A percentile compares a stretch with the other conserved stretches of the same genome.
These are phyloP conservation scores for Meloidogyne floridensis DNA, from an alignment of 1,140 invertebrate genomes.

Conservation along the genomic window DNA sequence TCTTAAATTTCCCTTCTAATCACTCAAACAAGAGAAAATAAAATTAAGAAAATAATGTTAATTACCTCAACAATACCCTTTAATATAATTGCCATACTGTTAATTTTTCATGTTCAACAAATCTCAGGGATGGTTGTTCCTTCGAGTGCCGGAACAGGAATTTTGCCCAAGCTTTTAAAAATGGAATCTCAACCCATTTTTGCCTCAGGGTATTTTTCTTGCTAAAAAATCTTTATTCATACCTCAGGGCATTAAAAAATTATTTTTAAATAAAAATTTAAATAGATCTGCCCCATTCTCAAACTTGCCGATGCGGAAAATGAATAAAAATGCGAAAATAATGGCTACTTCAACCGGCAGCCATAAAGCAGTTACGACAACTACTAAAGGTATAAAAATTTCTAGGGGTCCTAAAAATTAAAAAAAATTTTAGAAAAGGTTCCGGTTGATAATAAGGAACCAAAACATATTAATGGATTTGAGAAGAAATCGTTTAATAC, in stretches of 20 bases:
- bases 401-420: not conserved
- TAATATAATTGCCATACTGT: not conserved
- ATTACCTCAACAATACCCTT: conserved; percentile 4
- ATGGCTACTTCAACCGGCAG: not conserved
- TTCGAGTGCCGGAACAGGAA: not conserved
- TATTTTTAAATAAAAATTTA: not conserved
- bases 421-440: not conserved
- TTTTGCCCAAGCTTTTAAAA: not conserved
- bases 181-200: conserved; percentile 8
- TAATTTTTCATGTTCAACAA: not conserved
- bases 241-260: too few species aligned
- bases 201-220: not conserved
- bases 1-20: not conserved
- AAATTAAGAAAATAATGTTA: not conserved
- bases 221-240: not conserved
- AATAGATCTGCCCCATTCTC: not conserved
- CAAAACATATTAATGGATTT: not conserved
- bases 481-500: not conserved
- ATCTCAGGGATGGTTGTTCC: not conserved
- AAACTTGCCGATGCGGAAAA: not conserved
- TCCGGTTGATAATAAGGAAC: not conserved
- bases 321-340: not conserved
- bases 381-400: not conserved
- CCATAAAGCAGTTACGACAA: not conserved
- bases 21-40: not conserved